Percentiles rank a stretch among this genome's conserved stretches.
phyloP scores from a whole-genome alignment of 2,888 invertebrate genomes.

The Thecophora atra region DNA sequence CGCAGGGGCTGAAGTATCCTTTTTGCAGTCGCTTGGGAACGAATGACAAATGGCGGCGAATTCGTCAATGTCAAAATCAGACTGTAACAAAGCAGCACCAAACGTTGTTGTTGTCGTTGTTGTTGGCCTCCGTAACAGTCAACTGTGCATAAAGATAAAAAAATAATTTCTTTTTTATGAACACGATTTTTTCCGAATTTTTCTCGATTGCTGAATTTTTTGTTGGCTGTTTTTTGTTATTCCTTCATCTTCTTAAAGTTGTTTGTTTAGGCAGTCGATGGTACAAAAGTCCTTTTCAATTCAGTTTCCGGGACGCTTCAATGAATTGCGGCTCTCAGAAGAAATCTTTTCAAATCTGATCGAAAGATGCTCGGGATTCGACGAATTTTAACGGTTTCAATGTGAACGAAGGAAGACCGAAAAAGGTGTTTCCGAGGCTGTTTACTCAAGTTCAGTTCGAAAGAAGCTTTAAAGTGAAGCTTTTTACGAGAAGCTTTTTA shows the following conservation, averaged over 20 bases:
- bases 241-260: too few species aligned
- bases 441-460: too few species aligned
- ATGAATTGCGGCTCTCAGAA: neutral
- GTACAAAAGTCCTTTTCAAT: conserved; percentile 20
- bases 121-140: conserved; percentile 18
- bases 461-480: too few species aligned
- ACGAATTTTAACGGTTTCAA: too few species aligned
- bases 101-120: conserved; percentile 7
- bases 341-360: too few species aligned
- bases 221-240: neutral
- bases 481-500: too few species aligned
- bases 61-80: conserved; percentile 68
- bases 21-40: conserved; percentile 58
- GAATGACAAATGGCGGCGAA: conserved; percentile 66
- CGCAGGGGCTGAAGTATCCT: conserved; percentile 47
- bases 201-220: conserved; percentile 12
- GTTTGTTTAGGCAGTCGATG: conserved; percentile 21
- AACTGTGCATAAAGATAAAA: conserved; percentile 33
- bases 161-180: conserved; percentile 23
- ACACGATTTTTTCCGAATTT: conserved; percentile 1
- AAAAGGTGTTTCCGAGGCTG: too few species aligned
- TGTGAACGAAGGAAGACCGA: too few species aligned
- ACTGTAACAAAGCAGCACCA: conserved; percentile 65
- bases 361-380: too few species aligned
- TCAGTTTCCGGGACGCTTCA: neutral